Evolutionary conservation across 2,888 invertebrate genomes (phyloP), one percentile per base, ranked within the genome.

Genomic region (Tiliacea citrago): DNA sequence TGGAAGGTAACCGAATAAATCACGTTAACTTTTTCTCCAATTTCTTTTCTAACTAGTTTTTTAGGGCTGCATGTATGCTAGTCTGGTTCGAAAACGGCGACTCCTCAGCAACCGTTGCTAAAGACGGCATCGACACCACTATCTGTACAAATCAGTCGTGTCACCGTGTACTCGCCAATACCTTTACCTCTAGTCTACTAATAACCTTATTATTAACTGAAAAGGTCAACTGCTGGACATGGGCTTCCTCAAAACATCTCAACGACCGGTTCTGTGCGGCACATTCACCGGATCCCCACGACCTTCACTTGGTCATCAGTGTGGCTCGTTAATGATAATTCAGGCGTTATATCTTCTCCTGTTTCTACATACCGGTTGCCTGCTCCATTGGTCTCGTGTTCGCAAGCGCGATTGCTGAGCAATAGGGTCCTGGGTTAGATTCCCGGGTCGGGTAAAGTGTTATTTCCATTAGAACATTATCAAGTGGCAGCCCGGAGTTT

Each of bases 291-390:
- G 8, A 24, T 39, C n/a, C n/a, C n/a, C 39, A 35, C 10, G 6
- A 24, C 10, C 29, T 21, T 49, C 21, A 8, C 49, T 39, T 4
- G 39, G 39, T 55, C 16, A 55, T 55, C 8, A 55, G 24, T 13
- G 2, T 8, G 55, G 3, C 24, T 55, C 5, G 53, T 55, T 55
- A 55, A 55, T 24, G 53, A n/a, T n/a, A 12, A 47, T 51, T 42
- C 39, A 6, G 35, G 39, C 0, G 21, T 53, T 12, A 7, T 21
- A 18, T 21, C 12, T 16, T 62, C n/a, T 9, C 6, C 1, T 12
- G 24, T 49, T 24, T 39, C 10, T 24, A 16, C 42, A 39, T 80
- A 93, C 94, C 93, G 55, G 92, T n/a, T n/a, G 6, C 74, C 80
- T 77, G 24, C 24, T 8, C n/a, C 24, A 4, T 29, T 16, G 57